phyloP scores from a whole-genome alignment of 1,140 invertebrate genomes.

The Probaryconus sp. region DNA sequence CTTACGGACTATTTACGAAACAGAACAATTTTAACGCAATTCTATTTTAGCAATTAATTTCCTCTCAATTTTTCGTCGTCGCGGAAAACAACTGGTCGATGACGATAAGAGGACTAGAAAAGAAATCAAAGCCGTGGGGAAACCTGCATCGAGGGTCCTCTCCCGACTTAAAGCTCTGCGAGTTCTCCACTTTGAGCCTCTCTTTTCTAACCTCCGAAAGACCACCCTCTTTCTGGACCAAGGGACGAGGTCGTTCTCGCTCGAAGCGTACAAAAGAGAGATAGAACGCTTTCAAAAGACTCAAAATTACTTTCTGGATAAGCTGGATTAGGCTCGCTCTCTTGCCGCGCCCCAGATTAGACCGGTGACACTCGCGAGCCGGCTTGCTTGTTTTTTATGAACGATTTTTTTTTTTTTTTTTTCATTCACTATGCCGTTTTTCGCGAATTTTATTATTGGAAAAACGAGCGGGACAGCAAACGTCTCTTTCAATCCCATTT shows the following conservation, averaged over 20 bases:
- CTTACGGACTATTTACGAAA: too few species aligned
- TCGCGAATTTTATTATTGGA: slow-evolving; percentile 61
- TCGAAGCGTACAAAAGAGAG: slow-evolving; percentile 40
- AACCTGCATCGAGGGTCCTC: slow-evolving; percentile 64
- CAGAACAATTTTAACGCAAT: too few species aligned
- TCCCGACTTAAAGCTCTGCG: slow-evolving; percentile 61
- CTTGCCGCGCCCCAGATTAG: slow-evolving; percentile 75
- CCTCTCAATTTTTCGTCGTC: too few species aligned
- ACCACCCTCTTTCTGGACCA: slow-evolving; percentile 57
- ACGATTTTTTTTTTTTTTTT: slow-evolving; percentile 46
- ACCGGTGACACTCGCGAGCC: slow-evolving; percentile 73
- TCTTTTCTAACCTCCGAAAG: slow-evolving; percentile 58
- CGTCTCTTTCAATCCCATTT: slow-evolving; percentile 39
- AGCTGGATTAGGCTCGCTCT: slow-evolving; percentile 78
- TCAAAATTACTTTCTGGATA: slow-evolving; percentile 80
- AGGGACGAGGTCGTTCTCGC: slow-evolving; percentile 48
- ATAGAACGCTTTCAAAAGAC: slow-evolving; percentile 75
- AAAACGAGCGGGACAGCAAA: slow-evolving; percentile 25
- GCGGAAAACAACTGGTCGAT: slow-evolving; percentile 67
- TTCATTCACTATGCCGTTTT: slow-evolving; percentile 35
- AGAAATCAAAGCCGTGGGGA: too few species aligned
- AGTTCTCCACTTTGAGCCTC: slow-evolving; percentile 49
- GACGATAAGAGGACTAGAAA: slow-evolving; percentile 67
- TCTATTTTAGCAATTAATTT: too few species aligned
- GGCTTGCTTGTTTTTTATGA: slow-evolving; percentile 62